Evolutionary conservation across 2,113 vertebrate species (phyloP).

Genomic region (Gavia stellata): DNA sequence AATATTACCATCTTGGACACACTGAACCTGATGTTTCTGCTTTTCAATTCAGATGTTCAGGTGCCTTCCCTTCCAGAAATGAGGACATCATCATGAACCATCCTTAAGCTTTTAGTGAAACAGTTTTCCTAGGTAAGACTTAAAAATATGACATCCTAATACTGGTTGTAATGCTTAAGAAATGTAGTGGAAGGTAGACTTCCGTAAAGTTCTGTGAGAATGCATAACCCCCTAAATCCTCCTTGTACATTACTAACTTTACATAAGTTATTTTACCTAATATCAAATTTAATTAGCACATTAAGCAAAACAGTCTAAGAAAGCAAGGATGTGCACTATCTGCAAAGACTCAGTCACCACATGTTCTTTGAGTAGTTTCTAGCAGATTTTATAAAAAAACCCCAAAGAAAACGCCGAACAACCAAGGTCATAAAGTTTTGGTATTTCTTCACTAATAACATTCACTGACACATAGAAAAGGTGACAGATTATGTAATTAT

Average conservation of each 20-base stretch:
- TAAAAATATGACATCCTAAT: neutral
- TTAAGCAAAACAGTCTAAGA: neutral
- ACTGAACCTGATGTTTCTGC: neutral
- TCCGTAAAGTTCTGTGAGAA: neutral
- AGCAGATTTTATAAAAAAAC: neutral
- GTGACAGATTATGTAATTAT: neutral
- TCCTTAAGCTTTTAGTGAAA: neutral
- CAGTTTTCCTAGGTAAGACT: neutral
- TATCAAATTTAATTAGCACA: neutral
- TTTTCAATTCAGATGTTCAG: neutral
- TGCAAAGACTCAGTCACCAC: neutral
- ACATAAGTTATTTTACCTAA: neutral
- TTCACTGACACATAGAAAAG: neutral
- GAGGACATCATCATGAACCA: neutral
- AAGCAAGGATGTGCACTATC: neutral
- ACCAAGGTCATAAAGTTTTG: neutral
- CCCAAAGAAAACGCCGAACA: neutral
- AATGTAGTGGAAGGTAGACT: neutral
- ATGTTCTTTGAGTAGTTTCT: neutral
- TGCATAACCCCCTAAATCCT: neutral
- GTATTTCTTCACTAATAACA: neutral
- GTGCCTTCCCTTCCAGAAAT: neutral
- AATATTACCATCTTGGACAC: neutral
- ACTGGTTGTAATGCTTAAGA: neutral
- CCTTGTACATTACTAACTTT: neutral